A percentile compares a stretch with the other conserved stretches of the same genome.
These are phyloP conservation scores for Hemithea aestivaria DNA, from an alignment of 2,888 invertebrate species.

Conservation along the genomic window DNA sequence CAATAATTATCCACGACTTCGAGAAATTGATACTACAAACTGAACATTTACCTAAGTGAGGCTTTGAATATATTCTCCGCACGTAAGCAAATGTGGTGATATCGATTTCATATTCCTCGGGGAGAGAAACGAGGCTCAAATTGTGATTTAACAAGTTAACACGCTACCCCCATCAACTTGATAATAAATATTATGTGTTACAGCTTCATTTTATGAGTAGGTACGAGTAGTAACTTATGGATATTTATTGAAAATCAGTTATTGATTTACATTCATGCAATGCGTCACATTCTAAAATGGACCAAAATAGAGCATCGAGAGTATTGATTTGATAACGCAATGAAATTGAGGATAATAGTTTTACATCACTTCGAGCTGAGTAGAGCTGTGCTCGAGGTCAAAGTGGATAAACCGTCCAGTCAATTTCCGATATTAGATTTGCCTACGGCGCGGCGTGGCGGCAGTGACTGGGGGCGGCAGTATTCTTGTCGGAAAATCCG, in stretches of 20 bases:
- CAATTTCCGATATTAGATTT: constrained; percentile 73
- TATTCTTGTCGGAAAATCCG: constrained; percentile 33
- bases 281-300: constrained; percentile 14
- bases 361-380: constrained; percentile 51
- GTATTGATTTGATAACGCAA: constrained; percentile 41
- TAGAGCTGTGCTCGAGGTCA: constrained; percentile 52
- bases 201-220: no score
- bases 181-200: no score
- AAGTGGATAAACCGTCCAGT: constrained; percentile 60
- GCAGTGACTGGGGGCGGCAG: constrained; percentile 36
- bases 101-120: constrained; percentile 10
- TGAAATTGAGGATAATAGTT: constrained; percentile 52
- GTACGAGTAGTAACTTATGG: no score
- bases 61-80: constrained; percentile 2
- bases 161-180: constrained; percentile 4
- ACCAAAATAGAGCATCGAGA: constrained; percentile 16
- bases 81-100: constrained; percentile 9
- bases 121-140: constrained; percentile 7
- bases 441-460: constrained; percentile 38
- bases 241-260: no score
- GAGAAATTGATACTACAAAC: constrained; percentile 6
- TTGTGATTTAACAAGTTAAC: constrained; percentile 17
- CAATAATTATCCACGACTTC: no score
- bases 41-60: constrained; percentile 5
- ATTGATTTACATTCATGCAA: no score